These are phyloP conservation scores for Protonibea diacanthus DNA, from an alignment of 2,797 vertebrate species.

Conservation along the genomic window DNA sequence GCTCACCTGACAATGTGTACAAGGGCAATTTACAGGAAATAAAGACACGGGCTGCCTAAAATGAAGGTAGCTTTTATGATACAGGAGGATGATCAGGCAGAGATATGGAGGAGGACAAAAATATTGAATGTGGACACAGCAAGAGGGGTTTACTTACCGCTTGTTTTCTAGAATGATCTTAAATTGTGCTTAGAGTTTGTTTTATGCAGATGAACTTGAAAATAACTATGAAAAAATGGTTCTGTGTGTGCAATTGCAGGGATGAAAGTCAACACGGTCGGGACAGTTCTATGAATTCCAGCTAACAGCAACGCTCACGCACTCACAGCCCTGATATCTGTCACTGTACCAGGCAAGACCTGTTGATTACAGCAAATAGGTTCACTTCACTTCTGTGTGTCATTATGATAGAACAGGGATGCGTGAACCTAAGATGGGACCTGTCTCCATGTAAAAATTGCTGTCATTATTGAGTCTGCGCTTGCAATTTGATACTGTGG, in stretches of 20 bases:
- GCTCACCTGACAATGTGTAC: constrained; percentile 76
- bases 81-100: constrained; percentile 36
- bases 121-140: constrained; percentile 29
- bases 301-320: constrained; percentile 54
- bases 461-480: constrained; percentile 15
- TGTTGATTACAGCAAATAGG: constrained; percentile 62
- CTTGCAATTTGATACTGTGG: background rate
- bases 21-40: constrained; percentile 80
- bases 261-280: constrained; percentile 48
- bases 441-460: constrained; percentile 29
- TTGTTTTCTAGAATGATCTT: constrained; percentile 19
- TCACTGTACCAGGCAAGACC: constrained; percentile 71
- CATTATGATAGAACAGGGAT: constrained; percentile 27
- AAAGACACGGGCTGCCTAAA: constrained; percentile 64
- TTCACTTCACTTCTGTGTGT: constrained; percentile 42
- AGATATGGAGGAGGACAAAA: constrained; percentile 30
- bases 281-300: constrained; percentile 74
- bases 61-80: constrained; percentile 51
- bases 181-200: constrained; percentile 7
- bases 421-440: constrained; percentile 20
- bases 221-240: background rate
- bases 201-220: constrained; percentile 4
- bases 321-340: constrained; percentile 66
- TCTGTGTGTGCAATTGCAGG: background rate
- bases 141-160: constrained; percentile 23